Evolutionary conservation across 1,140 invertebrate species (phyloP), one percentile per base, ranked within the genome.

Genomic region (Parapsyche elsis): DNA sequence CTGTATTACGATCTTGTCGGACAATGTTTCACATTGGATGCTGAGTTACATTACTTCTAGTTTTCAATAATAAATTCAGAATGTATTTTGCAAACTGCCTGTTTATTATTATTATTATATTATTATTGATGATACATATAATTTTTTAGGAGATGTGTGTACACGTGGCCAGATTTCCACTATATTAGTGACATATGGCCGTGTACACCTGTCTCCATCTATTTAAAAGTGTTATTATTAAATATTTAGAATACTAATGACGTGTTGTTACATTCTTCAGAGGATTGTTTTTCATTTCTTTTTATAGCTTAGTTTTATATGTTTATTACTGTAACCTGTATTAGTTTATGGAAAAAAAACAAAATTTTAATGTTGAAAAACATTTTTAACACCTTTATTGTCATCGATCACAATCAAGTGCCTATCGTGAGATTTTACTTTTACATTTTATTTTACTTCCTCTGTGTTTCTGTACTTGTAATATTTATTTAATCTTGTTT

Each of bases 181-280:
- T 83, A 83, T 83, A 83, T 83, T 83, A 83, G 83, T 82, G 83
- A 83, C 83, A 82, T 83, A 80, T 80, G 78, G 81, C 81, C 83
- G 75, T 82, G 83, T 82, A 81, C 16, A 80, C 26, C 57, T 26
- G 67, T 78, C 79, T 79, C 76, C 59, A 38, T 21, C 64, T 71
- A 76, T 74, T 81, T 38, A 38, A 38, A 38, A 59, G 30, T 74
- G 74, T 45, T 45, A 83, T 59, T 77, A 30, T 78, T n/a, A 24
- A 26, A 30, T 78, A 49, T 78, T 38, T 67, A 78, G 24, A 70
- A 61, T 81, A 61, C 59, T 64, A 71, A 81, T 76, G 78, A 80
- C 71, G 12, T 59, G 71, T 64, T 76, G 79, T 75, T 53, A 46
- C 71, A 75, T 76, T 80, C 79, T 80, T 80, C 79, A 76, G 79